These are phyloP conservation scores for Cylindroiulus punctatus DNA, from an alignment of 2,888 invertebrate genomes.

Conservation along the genomic window DNA sequence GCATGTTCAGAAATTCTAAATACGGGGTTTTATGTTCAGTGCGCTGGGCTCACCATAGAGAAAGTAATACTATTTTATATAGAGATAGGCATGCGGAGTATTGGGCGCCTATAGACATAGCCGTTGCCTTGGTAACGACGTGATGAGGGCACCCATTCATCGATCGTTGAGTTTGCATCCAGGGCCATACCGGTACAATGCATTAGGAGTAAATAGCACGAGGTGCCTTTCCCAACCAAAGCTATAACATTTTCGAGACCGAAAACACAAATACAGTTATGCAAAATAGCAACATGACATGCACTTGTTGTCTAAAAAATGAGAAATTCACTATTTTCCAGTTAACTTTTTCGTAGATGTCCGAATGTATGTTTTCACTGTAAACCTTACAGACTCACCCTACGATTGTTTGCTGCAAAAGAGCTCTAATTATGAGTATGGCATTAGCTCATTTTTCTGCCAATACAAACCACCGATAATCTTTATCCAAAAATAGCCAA, in stretches of 20 bases:
- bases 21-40: conserved; percentile 20
- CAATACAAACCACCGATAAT: too few species aligned
- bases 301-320: neutral
- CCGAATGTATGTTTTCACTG: neutral
- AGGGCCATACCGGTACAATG: conserved; percentile 26
- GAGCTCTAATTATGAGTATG: neutral
- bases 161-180: conserved; percentile 28
- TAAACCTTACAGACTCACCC: neutral
- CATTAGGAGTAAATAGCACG: neutral
- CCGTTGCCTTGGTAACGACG: conserved; percentile 2
- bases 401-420: too few species aligned
- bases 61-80: conserved; percentile 39
- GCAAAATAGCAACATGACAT: neutral
- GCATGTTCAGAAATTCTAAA: neutral
- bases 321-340: neutral
- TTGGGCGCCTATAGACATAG: conserved; percentile 33
- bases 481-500: too few species aligned
- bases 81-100: conserved; percentile 27
- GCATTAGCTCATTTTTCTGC: neutral
- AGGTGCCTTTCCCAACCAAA: conserved; percentile 22
- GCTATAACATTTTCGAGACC: neutral
- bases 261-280: neutral
- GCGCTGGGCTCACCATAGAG: conserved; percentile 10
- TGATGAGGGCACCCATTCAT: conserved; percentile 47
- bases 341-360: neutral